phyloP scores from a whole-genome alignment of 2,888 invertebrate genomes.

The Aphrophora alni region DNA sequence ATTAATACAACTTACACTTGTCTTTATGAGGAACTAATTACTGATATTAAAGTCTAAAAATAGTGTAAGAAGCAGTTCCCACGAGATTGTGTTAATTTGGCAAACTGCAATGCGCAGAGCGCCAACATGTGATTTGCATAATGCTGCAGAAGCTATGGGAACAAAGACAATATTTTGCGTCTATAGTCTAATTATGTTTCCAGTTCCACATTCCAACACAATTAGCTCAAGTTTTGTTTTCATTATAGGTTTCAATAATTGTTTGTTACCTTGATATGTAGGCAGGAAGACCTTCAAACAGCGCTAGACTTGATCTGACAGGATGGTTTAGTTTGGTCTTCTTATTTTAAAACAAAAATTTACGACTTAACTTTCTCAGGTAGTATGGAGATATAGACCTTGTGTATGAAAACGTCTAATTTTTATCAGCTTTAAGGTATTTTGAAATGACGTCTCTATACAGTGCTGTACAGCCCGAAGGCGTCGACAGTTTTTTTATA shows the following conservation, averaged over 20 bases:
- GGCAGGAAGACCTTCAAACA: background rate
- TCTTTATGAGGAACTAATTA: background rate
- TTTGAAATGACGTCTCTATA: no score
- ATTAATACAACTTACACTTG: background rate
- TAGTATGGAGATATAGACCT: no score
- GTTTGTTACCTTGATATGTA: background rate
- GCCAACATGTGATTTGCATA: background rate
- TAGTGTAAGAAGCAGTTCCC: background rate
- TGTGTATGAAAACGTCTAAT: no score
- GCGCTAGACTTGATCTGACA: background rate
- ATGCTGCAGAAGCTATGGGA: background rate
- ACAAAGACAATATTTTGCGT: background rate
- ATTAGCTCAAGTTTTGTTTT: background rate
- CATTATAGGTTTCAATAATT: constrained; percentile 6
- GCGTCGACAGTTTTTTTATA: no score
- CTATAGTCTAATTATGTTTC: no score
- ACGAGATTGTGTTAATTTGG: background rate
- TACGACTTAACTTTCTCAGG: background rate
- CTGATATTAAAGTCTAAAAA: background rate
- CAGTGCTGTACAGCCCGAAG: no score
- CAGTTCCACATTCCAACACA: background rate
- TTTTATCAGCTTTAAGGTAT: no score
- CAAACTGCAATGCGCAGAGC: constrained; percentile 1
- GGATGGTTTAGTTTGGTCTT: background rate
- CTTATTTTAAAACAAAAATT: background rate